These are phyloP conservation scores for Acanthacorydalis orientalis DNA, from an alignment of 2,888 invertebrate species.

Conservation along the genomic window DNA sequence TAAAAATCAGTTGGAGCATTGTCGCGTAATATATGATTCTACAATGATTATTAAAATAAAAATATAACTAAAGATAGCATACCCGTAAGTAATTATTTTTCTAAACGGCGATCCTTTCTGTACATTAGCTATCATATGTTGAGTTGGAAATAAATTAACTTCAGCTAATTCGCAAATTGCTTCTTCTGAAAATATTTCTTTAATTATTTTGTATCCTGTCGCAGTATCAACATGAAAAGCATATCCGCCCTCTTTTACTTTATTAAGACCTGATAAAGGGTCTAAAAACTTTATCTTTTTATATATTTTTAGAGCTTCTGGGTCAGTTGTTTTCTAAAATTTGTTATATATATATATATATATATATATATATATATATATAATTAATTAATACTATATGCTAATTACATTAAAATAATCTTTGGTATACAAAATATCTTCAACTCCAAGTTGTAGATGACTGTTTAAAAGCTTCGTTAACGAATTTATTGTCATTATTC, in stretches of 20 bases:
- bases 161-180: conserved; percentile 51
- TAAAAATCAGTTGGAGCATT: too few species aligned
- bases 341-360: background rate
- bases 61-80: conserved; percentile 8
- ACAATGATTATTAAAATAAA: too few species aligned
- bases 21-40: too few species aligned
- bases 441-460: conserved; percentile 39
- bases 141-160: conserved; percentile 39
- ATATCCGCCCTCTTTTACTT: conserved; percentile 45
- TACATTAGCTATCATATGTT: conserved; percentile 36
- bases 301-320: background rate
- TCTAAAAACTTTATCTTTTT: conserved; percentile 26
- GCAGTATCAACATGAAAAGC: conserved; percentile 54
- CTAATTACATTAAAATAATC: conserved; percentile 2
- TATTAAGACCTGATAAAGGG: conserved; percentile 35
- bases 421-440: conserved; percentile 28
- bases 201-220: conserved; percentile 49
- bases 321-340: background rate
- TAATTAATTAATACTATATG: background rate
- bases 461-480: conserved; percentile 39
- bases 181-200: conserved; percentile 41
- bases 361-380: background rate
- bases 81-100: conserved; percentile 45
- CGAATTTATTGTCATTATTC: conserved; percentile 40
- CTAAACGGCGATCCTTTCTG: conserved; percentile 43